Conservation (phyloP, 2,888 invertebrate genomes). For the Himalopsyche anomala region DNA sequence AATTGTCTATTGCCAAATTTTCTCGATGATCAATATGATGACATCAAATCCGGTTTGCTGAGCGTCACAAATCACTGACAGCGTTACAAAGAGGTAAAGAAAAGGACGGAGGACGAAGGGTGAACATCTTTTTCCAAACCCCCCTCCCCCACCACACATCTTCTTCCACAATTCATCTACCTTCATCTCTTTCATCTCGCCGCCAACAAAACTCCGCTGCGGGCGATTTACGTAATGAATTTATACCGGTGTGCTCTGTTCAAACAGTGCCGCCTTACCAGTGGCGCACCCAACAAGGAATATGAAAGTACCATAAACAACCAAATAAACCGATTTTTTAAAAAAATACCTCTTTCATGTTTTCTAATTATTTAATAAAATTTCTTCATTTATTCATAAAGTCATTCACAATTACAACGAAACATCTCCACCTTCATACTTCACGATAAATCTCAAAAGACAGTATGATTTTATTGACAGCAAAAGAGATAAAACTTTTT, state of each 20-base stretch:
- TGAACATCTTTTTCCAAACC: conserved; percentile 23
- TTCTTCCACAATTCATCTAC: conserved; percentile 47
- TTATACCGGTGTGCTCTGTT: conserved; percentile 72
- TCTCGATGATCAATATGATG: conserved; percentile 9
- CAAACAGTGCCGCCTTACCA: conserved; percentile 51
- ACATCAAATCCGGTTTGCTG: conserved; percentile 5
- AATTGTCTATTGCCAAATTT: background rate
- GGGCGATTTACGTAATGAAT: conserved; percentile 79
- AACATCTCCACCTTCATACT: too few species aligned
- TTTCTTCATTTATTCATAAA: too few species aligned
- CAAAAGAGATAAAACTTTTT: too few species aligned
- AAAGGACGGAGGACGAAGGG: conserved; percentile 20
- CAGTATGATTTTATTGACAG: too few species aligned
- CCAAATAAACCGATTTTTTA: too few species aligned
- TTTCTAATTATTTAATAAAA: too few species aligned
- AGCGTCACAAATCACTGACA: conserved; percentile 21
- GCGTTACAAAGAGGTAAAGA: background rate
- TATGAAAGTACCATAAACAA: background rate
- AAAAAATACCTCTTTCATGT: too few species aligned
- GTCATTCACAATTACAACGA: too few species aligned
- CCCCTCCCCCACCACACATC: background rate
- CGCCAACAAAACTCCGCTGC: conserved; percentile 78
- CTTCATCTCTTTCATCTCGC: conserved; percentile 73
- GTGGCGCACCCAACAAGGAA: background rate
- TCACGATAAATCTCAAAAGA: too few species aligned